Evolutionary conservation across 2,888 invertebrate species (phyloP), one percentile per base, ranked within the genome.

Genomic region (Rhodophaea formosa): DNA sequence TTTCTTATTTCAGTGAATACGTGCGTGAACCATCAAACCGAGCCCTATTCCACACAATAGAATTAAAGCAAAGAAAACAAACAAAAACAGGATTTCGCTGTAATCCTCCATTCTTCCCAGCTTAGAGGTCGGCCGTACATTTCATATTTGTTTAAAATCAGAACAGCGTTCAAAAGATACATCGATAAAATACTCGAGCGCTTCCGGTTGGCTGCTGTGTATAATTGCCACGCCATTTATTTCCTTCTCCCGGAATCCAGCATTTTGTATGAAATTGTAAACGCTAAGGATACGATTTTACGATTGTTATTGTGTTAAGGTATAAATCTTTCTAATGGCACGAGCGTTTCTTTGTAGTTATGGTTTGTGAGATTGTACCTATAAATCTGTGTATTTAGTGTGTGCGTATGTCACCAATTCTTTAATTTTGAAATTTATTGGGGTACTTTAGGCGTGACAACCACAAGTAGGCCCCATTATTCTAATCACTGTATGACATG

Each of bases 81-180:
- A 90, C 89, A 91, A 90, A 87, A 88, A 90, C 88, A 88, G 84
- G 86, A 84, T 91, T 90, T 86, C 82, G 75, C 63, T 80, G 84
- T 89, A 90, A 90, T 88, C 86, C 82, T 75, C 82, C 66, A 82
- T 88, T 86, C 85, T 84, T 70, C 69, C 61, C 79, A 74, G 84
- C 88, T 88, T 84, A 88, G 72, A 75, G 77, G 72, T 68, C 71
- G 72, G 76, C 77, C 72, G 74, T 80, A 77, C 76, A 77, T 82
- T 84, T 73, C 79, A 79, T 85, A 87, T 87, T 88, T 88, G 86
- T 88, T 86, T 86, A 84, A 88, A 88, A 83, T 80, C 81, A 75
- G 77, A 68, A 68, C 73, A 62, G 68, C 72, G 66, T 75, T 80
- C 77, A 82, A 86, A 78, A 79, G 81, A 77, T 74, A 71, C 69